Evolutionary conservation across 2,113 vertebrate species (phyloP), one percentile per base, ranked within the genome.

Genomic region (Petrocephalus microphthalmus): DNA sequence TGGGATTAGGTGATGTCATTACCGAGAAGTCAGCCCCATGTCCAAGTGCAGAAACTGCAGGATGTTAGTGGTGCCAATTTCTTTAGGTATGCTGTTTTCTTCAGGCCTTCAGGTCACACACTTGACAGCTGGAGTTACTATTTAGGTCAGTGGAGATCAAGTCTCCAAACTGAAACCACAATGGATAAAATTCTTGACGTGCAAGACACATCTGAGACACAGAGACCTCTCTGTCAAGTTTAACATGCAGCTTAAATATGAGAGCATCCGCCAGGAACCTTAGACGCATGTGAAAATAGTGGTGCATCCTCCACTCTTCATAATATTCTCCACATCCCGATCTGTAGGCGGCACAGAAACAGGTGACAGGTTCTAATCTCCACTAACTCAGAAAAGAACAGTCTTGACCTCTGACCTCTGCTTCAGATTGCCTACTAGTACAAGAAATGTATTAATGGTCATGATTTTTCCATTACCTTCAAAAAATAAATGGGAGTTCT

Each of bases 61-160:
- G 37, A 78, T 78, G 71, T 78, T 42, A 78, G 33, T 15, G 71
- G 42, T 78, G 33, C 33, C 33, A 78, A 3, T 78, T 78, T 78
- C 29, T 37, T 78, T 42, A 78, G 71, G 37, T 19, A 25, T 84
- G 82, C 82, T 25, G 15, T 25, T 33, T 84, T 78, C 71, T 29
- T 29, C 22, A 52, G 49, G 19, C 22, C 47, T 52, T 29, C 42
- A 25, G 11, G 49, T 52, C n/a, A 49, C 47, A 13, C 47, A 84
- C 11, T n/a, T 52, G 47, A 84, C 49, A 84, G 49, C 82, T 84
- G 82, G n/a, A 84, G 82, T 52, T 51, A 84, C 49, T 84, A 84
- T 84, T 84, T 51, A 25, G 4, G n/a, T 52, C 82, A 49, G 49
- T 25, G 10, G 82, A 15, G 82, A 84, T 25, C 82, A 25, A 49